Percentiles rank a stretch among this genome's conserved stretches.
Conservation (phyloP, 2,113 vertebrate genomes). For the Clupea harengus region DNA sequence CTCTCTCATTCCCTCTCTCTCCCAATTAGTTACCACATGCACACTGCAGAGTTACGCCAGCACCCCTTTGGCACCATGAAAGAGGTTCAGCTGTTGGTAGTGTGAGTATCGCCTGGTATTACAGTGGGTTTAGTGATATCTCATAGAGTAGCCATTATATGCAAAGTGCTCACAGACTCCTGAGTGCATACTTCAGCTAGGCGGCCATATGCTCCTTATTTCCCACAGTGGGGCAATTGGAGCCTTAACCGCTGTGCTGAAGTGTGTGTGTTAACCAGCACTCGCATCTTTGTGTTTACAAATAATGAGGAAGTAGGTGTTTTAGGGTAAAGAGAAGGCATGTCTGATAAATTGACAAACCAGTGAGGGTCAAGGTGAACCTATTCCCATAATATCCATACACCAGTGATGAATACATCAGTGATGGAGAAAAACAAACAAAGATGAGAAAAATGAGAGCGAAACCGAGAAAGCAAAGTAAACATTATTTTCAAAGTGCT, state of each 20-base stretch:
- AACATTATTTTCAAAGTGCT: constrained; percentile 3
- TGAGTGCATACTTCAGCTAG: not conserved
- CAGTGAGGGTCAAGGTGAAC: not conserved
- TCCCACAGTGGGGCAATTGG: not conserved
- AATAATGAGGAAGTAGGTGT: not conserved
- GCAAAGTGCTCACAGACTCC: not conserved
- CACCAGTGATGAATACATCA: not conserved
- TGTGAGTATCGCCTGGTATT: not conserved
- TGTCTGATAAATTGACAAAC: not conserved
- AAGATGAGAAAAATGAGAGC: not conserved
- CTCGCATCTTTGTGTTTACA: not conserved
- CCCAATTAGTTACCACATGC: not conserved
- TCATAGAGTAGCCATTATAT: not conserved
- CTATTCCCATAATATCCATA: not conserved
- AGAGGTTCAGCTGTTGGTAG: not conserved
- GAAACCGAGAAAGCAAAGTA: not conserved
- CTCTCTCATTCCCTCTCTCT: not conserved
- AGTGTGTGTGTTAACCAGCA: not conserved
- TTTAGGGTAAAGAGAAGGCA: not conserved
- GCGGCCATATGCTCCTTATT: not conserved
- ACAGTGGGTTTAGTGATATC: not conserved
- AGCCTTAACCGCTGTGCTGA: not conserved
- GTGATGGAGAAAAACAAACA: constrained; percentile 3
- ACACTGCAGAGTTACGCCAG: not conserved
- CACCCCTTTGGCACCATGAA: not conserved